These are phyloP conservation scores for Tipula vernalis DNA, from an alignment of 2,888 invertebrate species.

Conservation along the genomic window DNA sequence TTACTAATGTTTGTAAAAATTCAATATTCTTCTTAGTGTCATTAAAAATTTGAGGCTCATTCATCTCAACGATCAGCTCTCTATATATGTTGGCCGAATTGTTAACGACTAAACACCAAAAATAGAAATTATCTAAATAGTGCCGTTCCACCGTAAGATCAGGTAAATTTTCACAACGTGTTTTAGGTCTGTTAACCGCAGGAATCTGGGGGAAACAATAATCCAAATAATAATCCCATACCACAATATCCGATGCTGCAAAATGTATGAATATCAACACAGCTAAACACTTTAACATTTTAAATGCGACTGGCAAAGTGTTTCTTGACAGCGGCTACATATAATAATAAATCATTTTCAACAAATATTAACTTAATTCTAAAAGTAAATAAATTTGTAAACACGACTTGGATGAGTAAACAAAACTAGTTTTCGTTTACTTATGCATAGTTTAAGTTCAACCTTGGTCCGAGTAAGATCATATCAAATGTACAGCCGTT, in stretches of 20 bases:
- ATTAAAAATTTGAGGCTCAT: not conserved
- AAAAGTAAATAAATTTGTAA: not conserved
- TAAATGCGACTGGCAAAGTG: not conserved
- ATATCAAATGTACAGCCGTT: not conserved
- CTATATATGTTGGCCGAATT: not conserved
- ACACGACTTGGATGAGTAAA: not conserved
- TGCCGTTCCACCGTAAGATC: not conserved
- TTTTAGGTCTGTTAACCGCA: not conserved
- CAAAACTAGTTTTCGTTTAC: not conserved
- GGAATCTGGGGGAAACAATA: not conserved
- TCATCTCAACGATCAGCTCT: not conserved
- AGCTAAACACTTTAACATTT: not conserved
- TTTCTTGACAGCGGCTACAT: too few relatives aligned
- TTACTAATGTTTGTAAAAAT: not conserved
- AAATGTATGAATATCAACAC: not conserved
- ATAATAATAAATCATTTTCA: not conserved
- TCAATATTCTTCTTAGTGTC: not conserved
- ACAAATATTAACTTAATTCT: not conserved
- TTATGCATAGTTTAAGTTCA: not conserved
- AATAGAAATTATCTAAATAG: not conserved
- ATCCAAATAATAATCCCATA: not conserved
- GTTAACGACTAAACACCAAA: not conserved
- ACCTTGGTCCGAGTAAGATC: not conserved
- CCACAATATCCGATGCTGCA: not conserved
- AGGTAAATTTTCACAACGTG: not conserved